Conservation (phyloP, 2,888 invertebrate species). For the Watsonalla cultraria region DNA sequence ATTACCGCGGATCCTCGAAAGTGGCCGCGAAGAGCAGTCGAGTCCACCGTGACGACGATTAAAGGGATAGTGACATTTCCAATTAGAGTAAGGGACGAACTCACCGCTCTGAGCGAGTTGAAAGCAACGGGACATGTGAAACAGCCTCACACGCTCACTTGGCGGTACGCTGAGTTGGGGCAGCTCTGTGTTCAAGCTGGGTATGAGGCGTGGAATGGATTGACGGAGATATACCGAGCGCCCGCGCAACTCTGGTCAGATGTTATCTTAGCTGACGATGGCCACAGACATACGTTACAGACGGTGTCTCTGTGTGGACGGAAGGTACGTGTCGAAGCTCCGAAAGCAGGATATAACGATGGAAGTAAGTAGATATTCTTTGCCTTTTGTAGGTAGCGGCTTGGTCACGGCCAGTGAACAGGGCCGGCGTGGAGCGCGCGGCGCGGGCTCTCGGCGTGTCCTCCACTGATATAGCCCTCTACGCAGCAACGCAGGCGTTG, state of each 20-base stretch:
- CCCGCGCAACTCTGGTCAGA: constrained; percentile 73
- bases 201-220: constrained; percentile 47
- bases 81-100: constrained; percentile 46
- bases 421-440: constrained; percentile 77
- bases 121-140: constrained; percentile 48
- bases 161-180: constrained; percentile 64
- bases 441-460: constrained; percentile 79
- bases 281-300: constrained; percentile 76
- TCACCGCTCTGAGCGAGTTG: constrained; percentile 52
- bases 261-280: constrained; percentile 76
- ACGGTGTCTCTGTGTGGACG: constrained; percentile 84
- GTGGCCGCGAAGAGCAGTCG: constrained; percentile 54
- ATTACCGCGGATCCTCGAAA: constrained; percentile 65
- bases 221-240: constrained; percentile 54
- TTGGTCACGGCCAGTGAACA: constrained; percentile 83
- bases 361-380: neutral
- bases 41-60: constrained; percentile 30
- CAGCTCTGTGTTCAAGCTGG: constrained; percentile 56
- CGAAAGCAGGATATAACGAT: neutral
- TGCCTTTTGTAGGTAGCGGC: constrained; percentile 73
- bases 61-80: constrained; percentile 48
- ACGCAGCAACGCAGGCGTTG: constrained; percentile 81
- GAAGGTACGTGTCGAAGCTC: constrained; percentile 56
- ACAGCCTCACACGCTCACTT: constrained; percentile 53
- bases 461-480: constrained; percentile 81